These are phyloP conservation scores for Ommatoiulus sabulosus DNA, from an alignment of 2,888 invertebrate genomes.

Conservation along the genomic window DNA sequence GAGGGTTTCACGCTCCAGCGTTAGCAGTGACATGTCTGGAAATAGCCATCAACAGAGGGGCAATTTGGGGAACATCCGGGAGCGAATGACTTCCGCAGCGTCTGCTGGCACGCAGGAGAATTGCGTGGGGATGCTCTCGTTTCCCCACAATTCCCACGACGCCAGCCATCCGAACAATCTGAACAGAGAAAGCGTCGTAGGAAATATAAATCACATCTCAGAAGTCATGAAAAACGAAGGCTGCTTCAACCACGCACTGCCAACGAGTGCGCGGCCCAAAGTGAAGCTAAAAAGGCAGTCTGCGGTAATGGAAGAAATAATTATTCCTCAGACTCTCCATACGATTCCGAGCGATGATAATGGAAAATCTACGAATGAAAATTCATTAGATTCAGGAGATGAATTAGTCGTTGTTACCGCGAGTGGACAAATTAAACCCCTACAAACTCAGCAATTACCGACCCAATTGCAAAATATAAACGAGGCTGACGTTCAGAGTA, in stretches of 20 bases:
- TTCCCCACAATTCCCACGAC: conserved; percentile 42
- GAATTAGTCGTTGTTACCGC: neutral
- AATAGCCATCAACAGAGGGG: conserved; percentile 63
- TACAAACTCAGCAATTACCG: neutral
- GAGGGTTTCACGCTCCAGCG: conserved; percentile 87
- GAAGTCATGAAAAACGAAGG: conserved; percentile 16
- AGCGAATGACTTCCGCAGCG: conserved; percentile 62
- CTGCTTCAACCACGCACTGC: neutral
- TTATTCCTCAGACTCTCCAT: conserved; percentile 50
- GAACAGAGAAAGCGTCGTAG: neutral
- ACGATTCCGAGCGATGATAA: conserved; percentile 15
- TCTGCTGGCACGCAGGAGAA: conserved; percentile 25
- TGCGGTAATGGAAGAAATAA: conserved; percentile 58
- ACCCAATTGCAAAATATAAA: neutral
- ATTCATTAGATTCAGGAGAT: conserved; percentile 45
- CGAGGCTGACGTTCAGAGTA: neutral
- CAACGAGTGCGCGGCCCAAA: conserved; percentile 57
- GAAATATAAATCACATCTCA: neutral
- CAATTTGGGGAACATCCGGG: conserved; percentile 59
- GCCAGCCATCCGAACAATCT: conserved; percentile 54
- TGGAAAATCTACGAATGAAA: conserved; percentile 44
- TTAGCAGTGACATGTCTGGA: conserved; percentile 72
- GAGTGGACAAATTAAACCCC: neutral
- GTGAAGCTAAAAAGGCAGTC: conserved; percentile 58
- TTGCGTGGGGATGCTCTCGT: neutral